A percentile compares a stretch with the other conserved stretches of the same genome.
Evolutionary conservation across 1,140 invertebrate species (phyloP).

Genomic region (Microplitis mediator): DNA sequence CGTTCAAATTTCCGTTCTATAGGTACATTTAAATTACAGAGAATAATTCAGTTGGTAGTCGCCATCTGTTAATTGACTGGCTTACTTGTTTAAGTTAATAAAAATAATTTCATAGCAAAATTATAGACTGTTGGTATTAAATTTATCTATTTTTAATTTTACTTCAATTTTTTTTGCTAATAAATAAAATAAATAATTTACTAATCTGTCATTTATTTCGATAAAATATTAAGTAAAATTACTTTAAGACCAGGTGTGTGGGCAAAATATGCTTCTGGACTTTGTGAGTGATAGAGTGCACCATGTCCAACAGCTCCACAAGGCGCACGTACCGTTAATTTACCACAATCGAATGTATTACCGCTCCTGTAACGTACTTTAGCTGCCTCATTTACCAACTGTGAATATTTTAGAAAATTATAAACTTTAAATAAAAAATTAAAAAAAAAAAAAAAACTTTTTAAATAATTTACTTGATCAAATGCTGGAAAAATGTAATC

Average conservation of each 20-base stretch:
- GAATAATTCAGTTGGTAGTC: no score
- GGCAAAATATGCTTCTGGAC: conserved; percentile 96
- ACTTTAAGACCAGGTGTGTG: conserved; percentile 96
- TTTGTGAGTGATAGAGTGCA: conserved; percentile 97
- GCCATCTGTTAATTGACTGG: no score
- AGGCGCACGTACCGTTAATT: conserved; percentile 89
- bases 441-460: conserved; percentile 15
- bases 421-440: neutral
- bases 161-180: no score
- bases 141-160: no score
- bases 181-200: no score
- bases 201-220: neutral
- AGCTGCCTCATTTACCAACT: conserved; percentile 89
- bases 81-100: no score
- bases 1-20: no score
- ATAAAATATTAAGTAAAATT: conserved; percentile 18
- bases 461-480: conserved; percentile 79
- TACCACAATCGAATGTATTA: conserved; percentile 87
- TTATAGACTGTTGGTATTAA: no score
- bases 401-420: conserved; percentile 31
- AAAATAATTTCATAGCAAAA: no score
- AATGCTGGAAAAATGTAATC: conserved; percentile 99
- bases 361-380: conserved; percentile 95
- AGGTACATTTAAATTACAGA: no score
- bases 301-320: conserved; percentile 90